Evolutionary conservation across 2,113 vertebrate genomes (phyloP), one percentile per base, ranked within the genome.

Genomic region (Sigmodon hispidus): DNA sequence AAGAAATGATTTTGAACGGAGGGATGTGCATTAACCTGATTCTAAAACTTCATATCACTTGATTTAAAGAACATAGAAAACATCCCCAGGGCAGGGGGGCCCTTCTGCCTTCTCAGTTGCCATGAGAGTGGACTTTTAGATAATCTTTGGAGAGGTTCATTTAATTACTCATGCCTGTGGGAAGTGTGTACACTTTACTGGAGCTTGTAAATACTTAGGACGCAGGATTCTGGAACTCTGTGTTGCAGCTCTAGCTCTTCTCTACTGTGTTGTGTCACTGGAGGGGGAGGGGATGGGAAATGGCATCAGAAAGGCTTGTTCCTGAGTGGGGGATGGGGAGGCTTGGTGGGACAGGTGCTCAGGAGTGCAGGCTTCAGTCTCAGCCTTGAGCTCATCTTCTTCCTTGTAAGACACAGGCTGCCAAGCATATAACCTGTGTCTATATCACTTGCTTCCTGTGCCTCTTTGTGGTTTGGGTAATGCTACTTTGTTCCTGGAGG

Each of bases 61-160:
- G 48, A 50, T 15, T 70, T 50, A 88, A 73, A 57, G 40, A 29
- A 67, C 43, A 67, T 0, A 13, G 29, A 90, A 88, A 77, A 19
- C 36, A 17, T 1, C 2, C 17, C 12, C 24, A 13, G 8, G 15
- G 3, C 26, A 40, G 0, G 0, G 45, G 19, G 17, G 34, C 22
- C 16, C 8, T 48, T 80, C n/a, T 8, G n/a, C 9, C 55, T 16
- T n/a, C 34, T 86, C 70, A 2, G 0, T 2, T 52, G 7, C 9
- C 31, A 9, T 7, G n/a, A 31, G 9, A 72, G 34, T 24, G 34
- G 3, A 52, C 29, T 72, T 7, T 65, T 40, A 43, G 22, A 34
- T 48, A 17, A 55, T 43, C 52, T 12, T 31, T 73, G 63, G 81
- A 87, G 80, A 77, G 19, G 5, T 7, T 76, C 11, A 61, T 21